These are phyloP conservation scores for Dynastes maya DNA, from an alignment of 2,888 invertebrate genomes.

Conservation along the genomic window DNA sequence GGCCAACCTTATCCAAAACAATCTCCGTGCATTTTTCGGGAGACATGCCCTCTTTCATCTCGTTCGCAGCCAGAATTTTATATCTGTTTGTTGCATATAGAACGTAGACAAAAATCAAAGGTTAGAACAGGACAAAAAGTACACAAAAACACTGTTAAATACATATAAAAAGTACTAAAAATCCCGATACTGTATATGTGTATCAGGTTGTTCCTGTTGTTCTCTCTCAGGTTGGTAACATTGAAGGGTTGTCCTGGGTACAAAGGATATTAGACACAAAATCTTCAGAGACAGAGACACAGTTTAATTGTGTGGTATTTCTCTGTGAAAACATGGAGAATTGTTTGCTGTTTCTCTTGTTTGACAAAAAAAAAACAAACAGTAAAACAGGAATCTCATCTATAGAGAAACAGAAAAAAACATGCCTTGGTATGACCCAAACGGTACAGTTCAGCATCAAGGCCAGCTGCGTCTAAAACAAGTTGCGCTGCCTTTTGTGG, in stretches of 20 bases:
- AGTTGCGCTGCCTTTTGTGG: slow-evolving; percentile 87
- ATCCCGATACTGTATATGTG: neutral
- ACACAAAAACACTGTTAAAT: slow-evolving; percentile 35
- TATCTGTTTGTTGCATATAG: slow-evolving; percentile 80
- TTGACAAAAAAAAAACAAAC: slow-evolving; percentile 23
- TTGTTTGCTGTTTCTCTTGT: neutral
- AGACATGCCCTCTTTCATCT: slow-evolving; percentile 81
- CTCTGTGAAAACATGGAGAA: neutral
- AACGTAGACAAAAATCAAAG: slow-evolving; percentile 56
- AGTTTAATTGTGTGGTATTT: neutral
- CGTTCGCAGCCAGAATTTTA: slow-evolving; percentile 98
- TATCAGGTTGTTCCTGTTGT: no score
- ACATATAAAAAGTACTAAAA: neutral
- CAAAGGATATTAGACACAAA: slow-evolving; percentile 8
- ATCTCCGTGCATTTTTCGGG: slow-evolving; percentile 86
- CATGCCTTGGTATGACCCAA: slow-evolving; percentile 99
- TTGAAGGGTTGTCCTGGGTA: no score
- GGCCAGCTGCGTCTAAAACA: slow-evolving; percentile 86
- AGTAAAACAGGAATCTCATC: slow-evolving; percentile 10
- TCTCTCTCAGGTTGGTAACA: no score
- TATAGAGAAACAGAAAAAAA: slow-evolving; percentile 61
- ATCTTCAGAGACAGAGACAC: neutral
- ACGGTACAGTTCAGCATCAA: slow-evolving; percentile 94
- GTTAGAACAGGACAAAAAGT: slow-evolving; percentile 54
- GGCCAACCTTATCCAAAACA: slow-evolving; percentile 86